phyloP scores from a whole-genome alignment of 2,797 vertebrate genomes.

The Acanthurus leucopareius region DNA sequence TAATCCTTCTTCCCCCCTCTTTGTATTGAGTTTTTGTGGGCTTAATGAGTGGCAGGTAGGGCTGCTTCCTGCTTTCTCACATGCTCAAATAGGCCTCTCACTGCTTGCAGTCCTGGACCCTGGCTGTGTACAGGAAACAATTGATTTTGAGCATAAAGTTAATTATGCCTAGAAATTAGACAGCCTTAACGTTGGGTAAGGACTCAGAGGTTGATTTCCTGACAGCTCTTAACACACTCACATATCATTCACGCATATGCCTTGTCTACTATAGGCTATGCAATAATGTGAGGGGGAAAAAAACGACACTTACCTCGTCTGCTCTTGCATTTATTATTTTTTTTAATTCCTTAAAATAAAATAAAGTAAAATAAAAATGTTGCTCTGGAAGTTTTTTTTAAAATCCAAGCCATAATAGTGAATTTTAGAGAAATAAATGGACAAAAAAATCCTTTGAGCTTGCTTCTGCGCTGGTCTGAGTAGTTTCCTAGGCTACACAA shows the following conservation, averaged over 20 bases:
- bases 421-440: conserved; percentile 65
- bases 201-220: conserved; percentile 75
- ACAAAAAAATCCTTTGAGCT: conserved; percentile 81
- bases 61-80: conserved; percentile 90
- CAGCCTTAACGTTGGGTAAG: conserved; percentile 73
- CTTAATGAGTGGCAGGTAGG: conserved; percentile 91
- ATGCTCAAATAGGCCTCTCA: conserved; percentile 87
- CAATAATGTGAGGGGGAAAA: conserved; percentile 35
- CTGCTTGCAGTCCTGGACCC: conserved; percentile 86
- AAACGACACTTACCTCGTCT: conserved; percentile 60
- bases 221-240: conserved; percentile 74
- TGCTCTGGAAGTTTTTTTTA: conserved; percentile 22
- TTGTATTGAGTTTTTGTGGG: conserved; percentile 88
- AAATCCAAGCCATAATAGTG: conserved; percentile 52
- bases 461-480: conserved; percentile 89
- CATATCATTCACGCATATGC: conserved; percentile 52
- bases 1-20: conserved; percentile 85
- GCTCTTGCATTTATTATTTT: conserved; percentile 19
- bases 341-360: conserved; percentile 7
- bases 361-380: background rate
- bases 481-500: conserved; percentile 92
- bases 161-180: conserved; percentile 88
- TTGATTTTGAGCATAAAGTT: conserved; percentile 90
- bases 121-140: conserved; percentile 89
- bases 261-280: conserved; percentile 24